Evolutionary conservation across 1,140 invertebrate species (phyloP), one percentile per base, ranked within the genome.

Genomic region (Caenorhabditis brenneri): DNA sequence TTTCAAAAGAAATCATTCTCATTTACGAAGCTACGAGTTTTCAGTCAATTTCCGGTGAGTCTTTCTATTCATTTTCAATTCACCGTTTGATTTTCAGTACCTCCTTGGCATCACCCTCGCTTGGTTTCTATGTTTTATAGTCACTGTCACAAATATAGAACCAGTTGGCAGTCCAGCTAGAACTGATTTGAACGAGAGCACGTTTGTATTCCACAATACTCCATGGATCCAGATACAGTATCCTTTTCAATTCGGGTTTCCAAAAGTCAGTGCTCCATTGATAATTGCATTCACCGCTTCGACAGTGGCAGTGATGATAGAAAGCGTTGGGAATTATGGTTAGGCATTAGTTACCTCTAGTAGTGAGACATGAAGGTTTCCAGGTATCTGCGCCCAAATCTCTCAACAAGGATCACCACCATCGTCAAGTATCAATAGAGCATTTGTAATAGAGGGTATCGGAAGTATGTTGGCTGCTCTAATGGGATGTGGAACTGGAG

Each of bases 301-400:
- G 65, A 27, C 89, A 19, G 86, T 90, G 1, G 88, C 91, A 6
- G 88, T 88, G 10, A 49, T 91, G 15, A 79, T 88, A 0, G 91
- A 90, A 1, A 83, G 91, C 9, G 81, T 91, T 24, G 91, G 91
- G 83, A 90, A 89, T 7, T 87, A 91, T 2, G 91, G 91, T n/a
- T n/a, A n/a, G n/a, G n/a, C n/a, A n/a, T n/a, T n/a, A n/a, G n/a
- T n/a, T n/a, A n/a, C n/a, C n/a, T n/a, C n/a, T n/a, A n/a, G n/a
- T n/a, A n/a, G n/a, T n/a, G n/a, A n/a, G n/a, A n/a, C n/a, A n/a
- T n/a, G n/a, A n/a, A n/a, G n/a, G n/a, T n/a, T n/a, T n/a, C n/a
- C n/a, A n/a, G n/a, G n/a, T 27, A 74, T 74, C 22, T 74, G 65
- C 9, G 53, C 84, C 33, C 31, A 60, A 48, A 79, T 85, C 6